Base-by-base conservation (phyloP, 2,888 invertebrate genomes). In the Drosophila anomalata region DNA sequence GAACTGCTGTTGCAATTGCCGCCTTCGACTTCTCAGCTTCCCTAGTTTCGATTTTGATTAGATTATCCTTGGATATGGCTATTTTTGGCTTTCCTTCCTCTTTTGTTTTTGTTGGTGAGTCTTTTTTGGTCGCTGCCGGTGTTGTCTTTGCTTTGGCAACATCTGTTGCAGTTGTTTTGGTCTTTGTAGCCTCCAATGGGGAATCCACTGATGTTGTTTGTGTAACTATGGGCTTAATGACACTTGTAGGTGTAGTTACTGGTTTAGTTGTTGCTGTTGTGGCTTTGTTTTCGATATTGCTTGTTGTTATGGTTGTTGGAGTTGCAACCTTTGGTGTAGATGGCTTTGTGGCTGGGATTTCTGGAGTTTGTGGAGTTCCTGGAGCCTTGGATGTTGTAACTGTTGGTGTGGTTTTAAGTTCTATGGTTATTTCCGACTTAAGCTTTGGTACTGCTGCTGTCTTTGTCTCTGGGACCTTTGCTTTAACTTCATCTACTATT, bases 391-490 rank as follows among this genome's bases (percentile, higher is more conserved):
- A 29, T 3, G 51, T 42, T 22, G 51, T 42, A 22, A 51, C 11
- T 51, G 58, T 50, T 31, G 51, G 41, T 3, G 41, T 7, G 53
- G 54, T 48, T 39, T 76, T 72, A 4, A 82, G 53, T 11, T 82
- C 83, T 54, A 56, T 70, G 36, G 51, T 51, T 44, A 65, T 44
- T 63, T 65, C 73, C 17, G 72, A 70, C 57, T 48, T 70, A 41
- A 70, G 65, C 63, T 65, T 50, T 59, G 75, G 26, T 50, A 68
- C 75, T 77, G 60, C 62, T 78, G 79, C 77, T 83, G 74, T 51
- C 14, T 62, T 75, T 74, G 77, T 0, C 7, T 66, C 55, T 9
- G 11, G 17, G 2, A 20, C 41, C 11, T 42, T 42, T 7, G 20
- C 2, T 4, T 42, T 20, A 8, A 11, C 5, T 11, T 42, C 41